Base-by-base conservation (phyloP, 92 coral and sea anemone species). In the Epizoanthus stellaris region DNA sequence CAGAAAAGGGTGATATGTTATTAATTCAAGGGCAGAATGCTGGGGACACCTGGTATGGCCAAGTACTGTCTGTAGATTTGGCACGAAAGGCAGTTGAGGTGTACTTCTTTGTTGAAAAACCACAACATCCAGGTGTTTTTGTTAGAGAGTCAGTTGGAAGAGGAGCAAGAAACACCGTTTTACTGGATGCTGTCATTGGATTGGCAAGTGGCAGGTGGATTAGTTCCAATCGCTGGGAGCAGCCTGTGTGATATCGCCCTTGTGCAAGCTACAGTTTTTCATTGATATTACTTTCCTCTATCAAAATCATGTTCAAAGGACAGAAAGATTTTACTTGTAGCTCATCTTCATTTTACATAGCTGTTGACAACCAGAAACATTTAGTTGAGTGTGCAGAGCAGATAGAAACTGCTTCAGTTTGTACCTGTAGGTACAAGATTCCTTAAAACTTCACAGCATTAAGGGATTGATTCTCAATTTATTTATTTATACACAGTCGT, bases 121-220 rank as follows among this genome's bases (percentile, higher is more conserved):
- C 63, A 30, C 67, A 52, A 3, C 60, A 77, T 57, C 89, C 89
- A 20, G 19, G 67, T 79, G 49, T 1, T 58, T 90, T 87, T 87
- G 84, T 76, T 14, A 45, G 91, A 14, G 93, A 91, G 60, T 76
- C 86, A 11, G 73, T 82, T 42, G 85, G 89, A 80, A 87, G 93
- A 84, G 25, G 17, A 21, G 91, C 88, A 65, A 83, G 91, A 54
- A 91, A 91, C 87, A 68, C 89, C 6, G 91, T 91, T 60, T 40
- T 60, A 25, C 80, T 85, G 63, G 91, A 83, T 54, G 71, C 91
- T 10, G 34, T 91, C 13, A 23, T 79, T 79, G 91, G 81, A 38
- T 45, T 91, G 62, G 93, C 89, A 84, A 53, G 16, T 63, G 93
- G 93, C 67, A 67, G 23, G 34, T 91, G 93, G 93, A 87, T 87